Evolutionary conservation across 2,113 vertebrate genomes (phyloP).

Genomic region (Petromus typicus): DNA sequence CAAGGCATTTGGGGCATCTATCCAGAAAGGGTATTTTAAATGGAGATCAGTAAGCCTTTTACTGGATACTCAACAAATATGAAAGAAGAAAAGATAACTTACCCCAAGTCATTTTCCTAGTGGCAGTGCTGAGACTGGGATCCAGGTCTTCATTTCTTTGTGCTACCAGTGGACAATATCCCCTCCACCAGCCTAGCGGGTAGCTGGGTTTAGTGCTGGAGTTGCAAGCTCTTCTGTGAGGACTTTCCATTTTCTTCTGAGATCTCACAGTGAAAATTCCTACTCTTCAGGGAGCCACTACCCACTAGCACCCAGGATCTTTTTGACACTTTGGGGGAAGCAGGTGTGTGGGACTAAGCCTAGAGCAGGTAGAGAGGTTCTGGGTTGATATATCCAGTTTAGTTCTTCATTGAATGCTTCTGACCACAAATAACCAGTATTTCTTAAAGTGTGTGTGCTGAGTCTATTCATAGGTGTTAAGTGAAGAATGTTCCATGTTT

Average conservation of each 20-base stretch:
- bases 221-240: not conserved
- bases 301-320: not conserved
- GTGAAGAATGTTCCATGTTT: not conserved
- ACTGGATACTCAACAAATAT: not conserved
- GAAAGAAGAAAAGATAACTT: slow-evolving; percentile 49
- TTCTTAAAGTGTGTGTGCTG: not conserved
- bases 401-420: not conserved
- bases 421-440: not conserved
- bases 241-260: slow-evolving; percentile 69
- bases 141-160: slow-evolving; percentile 2
- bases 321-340: not conserved
- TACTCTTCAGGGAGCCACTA: not conserved
- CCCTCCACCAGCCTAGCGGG: not conserved
- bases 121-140: not conserved
- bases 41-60: not conserved
- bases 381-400: not conserved
- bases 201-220: not conserved
- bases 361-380: not conserved
- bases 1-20: not conserved
- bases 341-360: not conserved
- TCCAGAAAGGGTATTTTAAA: not conserved
- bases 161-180: not conserved
- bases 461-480: not conserved
- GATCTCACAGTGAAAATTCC: not conserved
- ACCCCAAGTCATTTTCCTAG: slow-evolving; percentile 42